Evolutionary conservation across 2,888 invertebrate species (phyloP).

Genomic region (Hypolimnas misippus): DNA sequence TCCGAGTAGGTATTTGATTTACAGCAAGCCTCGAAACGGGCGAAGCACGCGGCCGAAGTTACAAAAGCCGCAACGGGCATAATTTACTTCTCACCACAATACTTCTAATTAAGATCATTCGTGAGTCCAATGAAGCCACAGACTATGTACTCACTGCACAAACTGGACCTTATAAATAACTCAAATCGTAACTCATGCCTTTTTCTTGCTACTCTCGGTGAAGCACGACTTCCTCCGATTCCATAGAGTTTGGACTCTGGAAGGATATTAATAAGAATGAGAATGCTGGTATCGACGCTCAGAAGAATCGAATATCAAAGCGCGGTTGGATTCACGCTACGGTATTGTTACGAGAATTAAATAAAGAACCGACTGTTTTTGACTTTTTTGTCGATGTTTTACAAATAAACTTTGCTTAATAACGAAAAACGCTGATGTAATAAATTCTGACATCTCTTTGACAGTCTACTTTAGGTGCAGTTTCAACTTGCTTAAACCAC

Average conservation of each 20-base stretch:
- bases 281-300: slow-evolving; percentile 40
- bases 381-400: slow-evolving; percentile 29
- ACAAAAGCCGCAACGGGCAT: slow-evolving; percentile 65
- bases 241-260: slow-evolving; percentile 52
- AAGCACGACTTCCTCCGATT: slow-evolving; percentile 48
- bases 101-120: slow-evolving; percentile 83
- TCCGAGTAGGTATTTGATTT: slow-evolving; percentile 71
- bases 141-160: slow-evolving; percentile 70
- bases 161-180: slow-evolving; percentile 81
- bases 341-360: slow-evolving; percentile 68
- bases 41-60: slow-evolving; percentile 49
- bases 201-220: slow-evolving; percentile 62
- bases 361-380: slow-evolving; percentile 57
- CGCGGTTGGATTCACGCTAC: slow-evolving; percentile 57
- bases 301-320: slow-evolving; percentile 56
- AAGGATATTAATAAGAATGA: slow-evolving; percentile 52
- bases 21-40: slow-evolving; percentile 52
- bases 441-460: slow-evolving; percentile 9
- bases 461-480: slow-evolving; percentile 9
- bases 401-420: slow-evolving; percentile 16
- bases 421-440: slow-evolving; percentile 11
- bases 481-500: slow-evolving; percentile 7
- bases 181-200: slow-evolving; percentile 74
- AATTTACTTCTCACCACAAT: slow-evolving; percentile 76
- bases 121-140: slow-evolving; percentile 70